phyloP scores from a whole-genome alignment of 2,888 invertebrate genomes.

The Heliconius cydno region DNA sequence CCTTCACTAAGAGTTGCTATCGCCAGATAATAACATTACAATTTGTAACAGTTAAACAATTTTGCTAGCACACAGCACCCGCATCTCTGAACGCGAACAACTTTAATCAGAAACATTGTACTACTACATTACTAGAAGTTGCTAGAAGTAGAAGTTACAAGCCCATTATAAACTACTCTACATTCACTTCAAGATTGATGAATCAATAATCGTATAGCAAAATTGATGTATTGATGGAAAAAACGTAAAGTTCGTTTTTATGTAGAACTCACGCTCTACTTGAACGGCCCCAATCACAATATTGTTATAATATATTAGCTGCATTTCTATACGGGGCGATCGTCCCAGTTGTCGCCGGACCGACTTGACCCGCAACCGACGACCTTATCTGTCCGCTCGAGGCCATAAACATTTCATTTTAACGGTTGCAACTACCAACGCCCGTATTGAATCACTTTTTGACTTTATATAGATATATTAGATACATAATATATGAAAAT shows the following conservation, averaged over 20 bases:
- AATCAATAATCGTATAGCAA: neutral
- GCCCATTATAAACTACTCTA: neutral
- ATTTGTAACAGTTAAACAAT: slow-evolving; percentile 19
- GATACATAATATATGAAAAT: slow-evolving; percentile 9
- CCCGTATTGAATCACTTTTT: slow-evolving; percentile 20
- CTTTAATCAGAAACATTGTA: slow-evolving; percentile 20
- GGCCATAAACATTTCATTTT: slow-evolving; percentile 39
- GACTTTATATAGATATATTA: slow-evolving; percentile 13
- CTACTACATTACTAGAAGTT: slow-evolving; percentile 16
- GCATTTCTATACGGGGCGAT: slow-evolving; percentile 36
- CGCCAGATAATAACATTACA: slow-evolving; percentile 8
- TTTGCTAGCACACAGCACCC: slow-evolving; percentile 1
- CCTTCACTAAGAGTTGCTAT: neutral
- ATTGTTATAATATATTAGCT: slow-evolving; percentile 32
- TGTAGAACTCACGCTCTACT: slow-evolving; percentile 16
- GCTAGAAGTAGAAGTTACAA: neutral
- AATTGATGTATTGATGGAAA: neutral
- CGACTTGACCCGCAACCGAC: slow-evolving; percentile 40
- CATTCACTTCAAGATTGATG: neutral
- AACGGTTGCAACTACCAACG: slow-evolving; percentile 31
- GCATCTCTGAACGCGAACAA: slow-evolving; percentile 17
- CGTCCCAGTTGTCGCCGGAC: slow-evolving; percentile 41
- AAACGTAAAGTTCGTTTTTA: slow-evolving; percentile 2
- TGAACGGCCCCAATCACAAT: slow-evolving; percentile 28
- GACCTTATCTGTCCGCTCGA: slow-evolving; percentile 44